These are phyloP conservation scores for Acanthurus lineatus DNA, from an alignment of 2,797 vertebrate species.

Conservation along the genomic window DNA sequence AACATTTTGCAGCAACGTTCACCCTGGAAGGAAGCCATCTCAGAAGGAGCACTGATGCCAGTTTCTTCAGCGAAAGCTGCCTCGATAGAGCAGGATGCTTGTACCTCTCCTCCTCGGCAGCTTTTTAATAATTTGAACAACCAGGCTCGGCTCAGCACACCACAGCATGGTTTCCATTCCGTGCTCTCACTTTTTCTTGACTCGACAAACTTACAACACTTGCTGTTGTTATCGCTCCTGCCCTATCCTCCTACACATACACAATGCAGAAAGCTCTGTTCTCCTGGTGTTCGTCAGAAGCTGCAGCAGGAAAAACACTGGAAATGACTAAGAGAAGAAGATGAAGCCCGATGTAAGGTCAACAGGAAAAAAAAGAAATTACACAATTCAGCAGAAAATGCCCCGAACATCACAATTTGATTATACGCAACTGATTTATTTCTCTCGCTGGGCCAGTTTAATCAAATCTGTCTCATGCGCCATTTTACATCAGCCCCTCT, in stretches of 20 bases:
- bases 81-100: constrained; percentile 55
- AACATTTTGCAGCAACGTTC: constrained; percentile 61
- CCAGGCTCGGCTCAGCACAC: constrained; percentile 50
- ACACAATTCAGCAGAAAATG: constrained; percentile 21
- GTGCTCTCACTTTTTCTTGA: constrained; percentile 50
- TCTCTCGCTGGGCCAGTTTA: constrained; percentile 29
- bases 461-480: constrained; percentile 45
- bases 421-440: constrained; percentile 21
- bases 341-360: constrained; percentile 16
- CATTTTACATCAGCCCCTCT: constrained; percentile 62
- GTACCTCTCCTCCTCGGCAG: constrained; percentile 61
- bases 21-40: constrained; percentile 66
- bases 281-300: constrained; percentile 61
- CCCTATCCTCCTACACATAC: constrained; percentile 61
- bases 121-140: constrained; percentile 75
- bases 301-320: constrained; percentile 28
- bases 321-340: constrained; percentile 38
- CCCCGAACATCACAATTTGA: constrained; percentile 32
- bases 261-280: constrained; percentile 38
- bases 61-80: constrained; percentile 51
- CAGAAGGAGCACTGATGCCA: constrained; percentile 53
- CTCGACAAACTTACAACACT: constrained; percentile 70
- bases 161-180: constrained; percentile 56
- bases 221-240: constrained; percentile 41
- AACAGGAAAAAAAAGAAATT: neutral